These are phyloP conservation scores for Enhydra lutris DNA, from an alignment of 2,113 vertebrate genomes.

Conservation along the genomic window DNA sequence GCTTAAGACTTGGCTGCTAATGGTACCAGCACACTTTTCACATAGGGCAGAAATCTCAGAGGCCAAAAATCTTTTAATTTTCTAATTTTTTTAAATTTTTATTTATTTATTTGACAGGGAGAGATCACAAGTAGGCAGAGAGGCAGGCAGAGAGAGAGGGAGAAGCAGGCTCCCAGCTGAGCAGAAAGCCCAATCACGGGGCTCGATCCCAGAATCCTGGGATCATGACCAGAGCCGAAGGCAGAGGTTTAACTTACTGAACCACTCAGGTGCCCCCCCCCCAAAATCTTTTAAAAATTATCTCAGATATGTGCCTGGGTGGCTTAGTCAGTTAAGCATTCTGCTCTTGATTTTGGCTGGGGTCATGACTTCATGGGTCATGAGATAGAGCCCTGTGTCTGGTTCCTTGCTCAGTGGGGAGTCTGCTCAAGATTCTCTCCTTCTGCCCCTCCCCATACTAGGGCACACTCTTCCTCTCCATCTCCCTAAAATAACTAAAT, in stretches of 20 bases:
- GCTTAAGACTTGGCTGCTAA: not conserved
- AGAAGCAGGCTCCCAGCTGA: too few relatives aligned
- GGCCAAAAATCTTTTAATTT: not conserved
- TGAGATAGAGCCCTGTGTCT: not conserved
- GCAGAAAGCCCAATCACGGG: too few relatives aligned
- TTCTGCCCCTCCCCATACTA: not conserved
- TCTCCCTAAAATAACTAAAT: not conserved
- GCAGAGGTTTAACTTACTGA: too few relatives aligned
- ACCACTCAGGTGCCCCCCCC: too few relatives aligned
- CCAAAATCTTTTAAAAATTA: not conserved
- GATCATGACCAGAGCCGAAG: too few relatives aligned
- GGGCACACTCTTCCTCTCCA: not conserved
- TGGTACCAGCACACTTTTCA: not conserved
- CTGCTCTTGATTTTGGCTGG: not conserved
- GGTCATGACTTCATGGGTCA: not conserved
- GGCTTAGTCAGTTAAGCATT: not conserved
- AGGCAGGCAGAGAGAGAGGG: too few relatives aligned
- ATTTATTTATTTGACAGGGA: too few relatives aligned
- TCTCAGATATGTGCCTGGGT: not conserved
- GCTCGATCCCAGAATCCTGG: too few relatives aligned
- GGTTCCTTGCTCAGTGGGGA: not conserved
- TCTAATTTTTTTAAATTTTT: too few relatives aligned
- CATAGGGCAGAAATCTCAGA: not conserved
- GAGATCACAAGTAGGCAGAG: too few relatives aligned
- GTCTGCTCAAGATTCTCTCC: not conserved